Evolutionary conservation across 2,113 vertebrate species (phyloP).

Genomic region (Passer domesticus): DNA sequence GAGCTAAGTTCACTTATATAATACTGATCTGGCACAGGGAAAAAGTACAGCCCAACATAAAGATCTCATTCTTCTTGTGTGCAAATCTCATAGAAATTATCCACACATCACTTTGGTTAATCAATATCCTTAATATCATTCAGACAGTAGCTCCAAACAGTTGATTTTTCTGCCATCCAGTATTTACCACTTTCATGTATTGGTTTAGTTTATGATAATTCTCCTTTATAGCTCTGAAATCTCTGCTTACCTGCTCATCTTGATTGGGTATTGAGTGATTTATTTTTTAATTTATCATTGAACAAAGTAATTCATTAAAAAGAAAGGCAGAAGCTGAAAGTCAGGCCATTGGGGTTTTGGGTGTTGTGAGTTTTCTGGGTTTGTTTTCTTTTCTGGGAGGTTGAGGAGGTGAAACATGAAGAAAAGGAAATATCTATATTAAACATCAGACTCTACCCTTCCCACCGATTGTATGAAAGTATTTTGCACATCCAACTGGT

Average conservation of each 20-base stretch:
- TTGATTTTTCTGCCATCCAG: background rate
- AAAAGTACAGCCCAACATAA: background rate
- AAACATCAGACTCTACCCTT: background rate
- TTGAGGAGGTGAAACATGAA: background rate
- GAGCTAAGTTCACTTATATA: background rate
- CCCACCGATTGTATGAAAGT: background rate
- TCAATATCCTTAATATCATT: background rate
- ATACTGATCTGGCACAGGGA: background rate
- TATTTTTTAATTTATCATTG: background rate
- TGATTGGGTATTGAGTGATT: background rate
- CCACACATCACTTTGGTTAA: background rate
- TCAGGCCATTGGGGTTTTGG: background rate
- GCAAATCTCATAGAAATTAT: background rate
- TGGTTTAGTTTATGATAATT: background rate
- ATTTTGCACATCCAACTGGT: background rate
- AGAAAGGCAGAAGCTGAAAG: background rate
- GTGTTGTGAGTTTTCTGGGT: fast-evolving
- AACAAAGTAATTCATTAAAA: background rate
- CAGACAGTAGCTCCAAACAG: background rate
- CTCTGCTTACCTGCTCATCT: background rate
- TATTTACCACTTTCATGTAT: background rate
- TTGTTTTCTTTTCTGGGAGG: fast-evolving
- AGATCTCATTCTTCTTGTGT: background rate
- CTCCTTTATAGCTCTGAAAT: background rate
- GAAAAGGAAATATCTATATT: background rate